Conservation (phyloP, 2,888 invertebrate genomes). For the Drosophila silvestris region DNA sequence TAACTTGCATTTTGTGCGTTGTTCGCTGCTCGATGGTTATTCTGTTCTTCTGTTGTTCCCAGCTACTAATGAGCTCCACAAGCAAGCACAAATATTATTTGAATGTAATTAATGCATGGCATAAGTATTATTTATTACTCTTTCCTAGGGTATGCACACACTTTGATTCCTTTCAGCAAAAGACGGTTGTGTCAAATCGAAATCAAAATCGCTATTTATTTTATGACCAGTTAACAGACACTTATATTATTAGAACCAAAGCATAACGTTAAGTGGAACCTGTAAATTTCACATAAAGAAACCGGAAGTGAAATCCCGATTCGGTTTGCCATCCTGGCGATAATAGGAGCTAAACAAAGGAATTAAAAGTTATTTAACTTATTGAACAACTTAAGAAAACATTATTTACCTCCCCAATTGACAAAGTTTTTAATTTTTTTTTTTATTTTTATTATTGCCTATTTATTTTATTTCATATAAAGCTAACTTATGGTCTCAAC, state of each 20-base stretch:
- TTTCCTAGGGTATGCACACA: conserved; percentile 1
- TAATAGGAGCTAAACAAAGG: neutral
- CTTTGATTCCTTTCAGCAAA: conserved; percentile 1
- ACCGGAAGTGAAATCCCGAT: neutral
- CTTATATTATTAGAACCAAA: neutral
- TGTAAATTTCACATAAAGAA: neutral
- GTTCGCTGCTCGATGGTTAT: neutral
- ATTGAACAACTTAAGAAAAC: neutral
- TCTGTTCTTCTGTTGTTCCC: conserved; percentile 58
- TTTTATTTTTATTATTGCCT: neutral
- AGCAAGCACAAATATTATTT: conserved; percentile 76
- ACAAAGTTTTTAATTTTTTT: neutral
- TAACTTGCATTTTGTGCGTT: neutral
- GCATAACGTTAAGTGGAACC: neutral
- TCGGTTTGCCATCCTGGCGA: neutral
- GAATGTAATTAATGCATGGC: conserved; percentile 71
- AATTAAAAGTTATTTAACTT: no score
- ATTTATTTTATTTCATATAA: neutral
- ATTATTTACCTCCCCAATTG: neutral
- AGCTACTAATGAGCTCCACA: conserved; percentile 77
- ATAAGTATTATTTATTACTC: neutral
- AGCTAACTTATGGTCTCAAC: neutral
- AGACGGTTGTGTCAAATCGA: neutral
- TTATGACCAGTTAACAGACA: neutral
- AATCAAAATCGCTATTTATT: neutral